A percentile compares a stretch with the other conserved stretches of the same genome.
phyloP scores from a whole-genome alignment of 1,140 invertebrate genomes.

The Bombus balteatus region DNA sequence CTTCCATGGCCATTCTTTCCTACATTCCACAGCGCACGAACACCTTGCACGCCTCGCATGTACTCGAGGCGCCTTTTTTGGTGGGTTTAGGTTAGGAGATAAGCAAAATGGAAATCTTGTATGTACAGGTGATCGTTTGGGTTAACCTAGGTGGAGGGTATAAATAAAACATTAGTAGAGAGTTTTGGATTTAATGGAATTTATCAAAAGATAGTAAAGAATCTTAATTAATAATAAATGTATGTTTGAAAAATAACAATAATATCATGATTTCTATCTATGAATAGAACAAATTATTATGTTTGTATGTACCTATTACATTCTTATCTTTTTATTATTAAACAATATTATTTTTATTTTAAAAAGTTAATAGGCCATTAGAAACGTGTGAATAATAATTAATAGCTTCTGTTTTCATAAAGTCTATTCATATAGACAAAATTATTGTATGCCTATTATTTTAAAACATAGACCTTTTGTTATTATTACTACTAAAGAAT shows the following conservation, averaged over 20 bases:
- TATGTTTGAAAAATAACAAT: background rate
- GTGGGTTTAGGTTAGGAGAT: background rate
- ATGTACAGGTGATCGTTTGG: background rate
- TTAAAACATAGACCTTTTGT: background rate
- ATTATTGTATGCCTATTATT: background rate
- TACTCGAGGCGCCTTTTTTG: slow-evolving; percentile 24
- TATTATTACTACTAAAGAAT: background rate
- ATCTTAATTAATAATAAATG: background rate
- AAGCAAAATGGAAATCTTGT: slow-evolving; percentile 4
- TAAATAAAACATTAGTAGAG: background rate
- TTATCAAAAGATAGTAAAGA: background rate
- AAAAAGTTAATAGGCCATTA: background rate
- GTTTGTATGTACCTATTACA: background rate
- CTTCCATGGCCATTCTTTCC: slow-evolving; percentile 35
- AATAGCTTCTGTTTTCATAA: background rate
- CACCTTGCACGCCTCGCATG: background rate
- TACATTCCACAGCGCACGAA: background rate
- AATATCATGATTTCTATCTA: background rate
- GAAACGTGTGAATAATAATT: background rate
- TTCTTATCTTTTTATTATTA: background rate
- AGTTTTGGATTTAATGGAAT: background rate
- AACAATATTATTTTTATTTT: background rate
- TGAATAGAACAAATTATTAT: background rate
- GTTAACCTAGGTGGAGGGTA: background rate
- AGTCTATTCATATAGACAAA: background rate